A percentile compares a stretch with the other conserved stretches of the same genome.
Evolutionary conservation across 2,888 invertebrate genomes (phyloP).

Genomic region (Caenorhabditis japonica): DNA sequence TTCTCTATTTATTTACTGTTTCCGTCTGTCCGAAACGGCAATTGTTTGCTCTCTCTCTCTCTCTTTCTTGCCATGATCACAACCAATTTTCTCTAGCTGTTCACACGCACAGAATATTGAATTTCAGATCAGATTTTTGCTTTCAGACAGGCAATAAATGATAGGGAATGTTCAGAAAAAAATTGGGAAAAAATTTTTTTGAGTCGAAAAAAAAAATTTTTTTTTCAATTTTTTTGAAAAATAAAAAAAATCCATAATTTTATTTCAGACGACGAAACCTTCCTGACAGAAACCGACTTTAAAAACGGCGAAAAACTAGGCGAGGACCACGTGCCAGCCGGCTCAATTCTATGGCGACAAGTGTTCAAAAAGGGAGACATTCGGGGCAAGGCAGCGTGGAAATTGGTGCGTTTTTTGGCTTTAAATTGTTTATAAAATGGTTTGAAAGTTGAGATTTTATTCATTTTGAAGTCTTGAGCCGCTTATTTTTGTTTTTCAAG

Average conservation of each 20-base stretch:
- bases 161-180: not conserved
- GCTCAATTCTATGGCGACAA: constrained; percentile 66
- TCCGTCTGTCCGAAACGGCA: constrained; percentile 1
- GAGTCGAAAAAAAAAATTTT: not conserved
- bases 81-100: not conserved
- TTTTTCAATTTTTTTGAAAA: too few species aligned
- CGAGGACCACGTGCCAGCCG: constrained; percentile 54
- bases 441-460: too few species aligned
- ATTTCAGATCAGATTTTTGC: too few species aligned
- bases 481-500: too few species aligned
- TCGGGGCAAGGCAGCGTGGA: constrained; percentile 74
- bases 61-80: too few species aligned
- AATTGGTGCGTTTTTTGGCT: constrained; percentile 39
- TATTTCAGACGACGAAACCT: constrained; percentile 65
- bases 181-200: constrained; percentile 1
- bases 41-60: constrained; percentile 8
- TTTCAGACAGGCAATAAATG: too few species aligned
- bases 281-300: constrained; percentile 70
- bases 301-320: constrained; percentile 66
- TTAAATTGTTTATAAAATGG: too few species aligned
- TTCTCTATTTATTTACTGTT: not conserved
- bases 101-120: not conserved
- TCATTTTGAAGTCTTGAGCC: too few species aligned
- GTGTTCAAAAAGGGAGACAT: constrained; percentile 72
- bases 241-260: not conserved